Conservation (phyloP, 2,888 invertebrate species). For the Drosophila crucigera region DNA sequence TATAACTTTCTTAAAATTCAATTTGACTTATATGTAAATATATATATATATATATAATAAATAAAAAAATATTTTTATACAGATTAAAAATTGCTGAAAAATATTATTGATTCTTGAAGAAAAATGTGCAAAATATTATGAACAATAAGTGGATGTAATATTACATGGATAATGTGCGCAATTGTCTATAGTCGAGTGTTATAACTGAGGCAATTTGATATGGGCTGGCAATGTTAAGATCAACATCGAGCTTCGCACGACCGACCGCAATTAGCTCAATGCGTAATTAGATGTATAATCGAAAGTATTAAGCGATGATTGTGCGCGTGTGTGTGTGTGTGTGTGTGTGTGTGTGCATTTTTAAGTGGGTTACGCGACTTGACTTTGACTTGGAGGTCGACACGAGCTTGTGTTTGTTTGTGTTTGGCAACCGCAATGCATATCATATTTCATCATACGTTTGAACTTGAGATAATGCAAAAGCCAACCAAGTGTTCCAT, state of each 20-base stretch:
- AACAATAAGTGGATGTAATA: background rate
- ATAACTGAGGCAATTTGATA: constrained; percentile 13
- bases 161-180: background rate
- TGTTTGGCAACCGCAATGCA: constrained; percentile 29
- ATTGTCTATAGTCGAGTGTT: background rate
- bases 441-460: constrained; percentile 30
- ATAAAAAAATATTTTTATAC: background rate
- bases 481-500: constrained; percentile 9
- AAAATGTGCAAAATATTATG: background rate
- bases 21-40: background rate
- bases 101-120: background rate
- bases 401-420: background rate
- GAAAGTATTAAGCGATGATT: constrained; percentile 18
- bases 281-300: constrained; percentile 25
- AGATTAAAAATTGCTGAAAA: background rate
- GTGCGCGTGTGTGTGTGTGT: background rate
- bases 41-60: background rate
- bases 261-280: constrained; percentile 35
- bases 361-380: constrained; percentile 60
- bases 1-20: background rate
- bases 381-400: constrained; percentile 67
- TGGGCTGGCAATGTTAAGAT: constrained; percentile 50
- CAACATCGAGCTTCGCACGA: constrained; percentile 6
- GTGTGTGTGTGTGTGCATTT: background rate
- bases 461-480: constrained; percentile 51